phyloP scores from a whole-genome alignment of 2,113 vertebrate genomes.

The Pterocles gutturalis region DNA sequence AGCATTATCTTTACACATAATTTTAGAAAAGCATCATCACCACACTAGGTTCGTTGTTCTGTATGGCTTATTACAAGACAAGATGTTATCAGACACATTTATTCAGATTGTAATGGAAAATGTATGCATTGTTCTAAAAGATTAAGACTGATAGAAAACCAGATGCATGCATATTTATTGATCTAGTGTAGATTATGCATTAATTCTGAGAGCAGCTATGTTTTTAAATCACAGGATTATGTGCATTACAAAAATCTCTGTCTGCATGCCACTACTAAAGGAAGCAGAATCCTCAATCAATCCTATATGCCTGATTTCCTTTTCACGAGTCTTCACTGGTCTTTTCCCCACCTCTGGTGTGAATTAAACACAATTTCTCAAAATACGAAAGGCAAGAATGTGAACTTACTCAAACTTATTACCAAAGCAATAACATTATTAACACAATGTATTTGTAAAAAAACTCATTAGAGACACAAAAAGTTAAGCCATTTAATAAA shows the following conservation, averaged over 20 bases:
- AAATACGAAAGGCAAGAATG: neutral
- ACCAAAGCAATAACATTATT: neutral
- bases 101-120: neutral
- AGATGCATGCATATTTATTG: neutral
- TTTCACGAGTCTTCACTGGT: neutral
- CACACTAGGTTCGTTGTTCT: neutral
- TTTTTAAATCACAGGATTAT: neutral
- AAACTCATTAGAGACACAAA: neutral
- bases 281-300: neutral
- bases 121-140: neutral
- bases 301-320: neutral
- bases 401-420: neutral
- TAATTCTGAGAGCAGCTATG: neutral
- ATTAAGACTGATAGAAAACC: neutral
- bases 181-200: neutral
- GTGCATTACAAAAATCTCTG: neutral
- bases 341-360: neutral
- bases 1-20: neutral
- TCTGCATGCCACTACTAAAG: neutral
- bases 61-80: neutral
- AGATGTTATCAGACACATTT: neutral
- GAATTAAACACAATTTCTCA: neutral
- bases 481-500: neutral
- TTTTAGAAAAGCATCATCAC: neutral
- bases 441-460: neutral